phyloP scores from a whole-genome alignment of 2,888 invertebrate genomes.

The Stegana nigrithorax region DNA sequence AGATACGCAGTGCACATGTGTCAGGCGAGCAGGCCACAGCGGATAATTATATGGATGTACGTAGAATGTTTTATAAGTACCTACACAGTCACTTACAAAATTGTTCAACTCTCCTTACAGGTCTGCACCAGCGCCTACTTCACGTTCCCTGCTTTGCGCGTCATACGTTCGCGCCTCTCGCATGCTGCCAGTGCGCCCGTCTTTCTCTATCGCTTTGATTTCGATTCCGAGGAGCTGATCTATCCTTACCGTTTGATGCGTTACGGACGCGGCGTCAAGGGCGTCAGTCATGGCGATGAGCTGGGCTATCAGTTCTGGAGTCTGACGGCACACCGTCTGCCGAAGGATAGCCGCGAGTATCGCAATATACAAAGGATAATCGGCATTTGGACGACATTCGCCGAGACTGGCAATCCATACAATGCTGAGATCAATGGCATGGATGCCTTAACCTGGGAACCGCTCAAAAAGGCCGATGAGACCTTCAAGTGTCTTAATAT shows the following conservation, averaged over 20 bases:
- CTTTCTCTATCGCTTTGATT: conserved; percentile 65
- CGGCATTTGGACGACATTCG: conserved; percentile 64
- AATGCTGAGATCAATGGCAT: conserved; percentile 52
- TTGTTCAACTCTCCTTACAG: conserved; percentile 39
- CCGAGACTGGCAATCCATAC: conserved; percentile 61
- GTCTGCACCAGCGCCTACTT: conserved; percentile 51
- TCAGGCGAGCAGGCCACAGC: conserved; percentile 50
- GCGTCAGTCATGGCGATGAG: conserved; percentile 66
- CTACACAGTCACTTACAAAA: not conserved
- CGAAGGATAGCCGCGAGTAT: conserved; percentile 59
- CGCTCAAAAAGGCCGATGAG: conserved; percentile 49
- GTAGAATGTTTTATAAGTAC: conserved; percentile 16
- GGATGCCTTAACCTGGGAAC: conserved; percentile 56
- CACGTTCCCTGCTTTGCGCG: conserved; percentile 49
- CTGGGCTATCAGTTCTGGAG: conserved; percentile 61
- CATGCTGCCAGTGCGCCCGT: conserved; percentile 58
- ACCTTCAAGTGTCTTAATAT: conserved; percentile 64
- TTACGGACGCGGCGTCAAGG: conserved; percentile 59
- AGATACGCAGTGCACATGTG: conserved; percentile 56
- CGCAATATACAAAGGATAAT: conserved; percentile 61
- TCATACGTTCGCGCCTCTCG: conserved; percentile 55
- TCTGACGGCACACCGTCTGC: conserved; percentile 45
- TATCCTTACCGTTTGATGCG: conserved; percentile 59
- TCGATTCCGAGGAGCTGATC: conserved; percentile 63
- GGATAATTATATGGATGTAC: conserved; percentile 61